Evolutionary conservation across 2,113 vertebrate species (phyloP).

Genomic region (Murina feae): DNA sequence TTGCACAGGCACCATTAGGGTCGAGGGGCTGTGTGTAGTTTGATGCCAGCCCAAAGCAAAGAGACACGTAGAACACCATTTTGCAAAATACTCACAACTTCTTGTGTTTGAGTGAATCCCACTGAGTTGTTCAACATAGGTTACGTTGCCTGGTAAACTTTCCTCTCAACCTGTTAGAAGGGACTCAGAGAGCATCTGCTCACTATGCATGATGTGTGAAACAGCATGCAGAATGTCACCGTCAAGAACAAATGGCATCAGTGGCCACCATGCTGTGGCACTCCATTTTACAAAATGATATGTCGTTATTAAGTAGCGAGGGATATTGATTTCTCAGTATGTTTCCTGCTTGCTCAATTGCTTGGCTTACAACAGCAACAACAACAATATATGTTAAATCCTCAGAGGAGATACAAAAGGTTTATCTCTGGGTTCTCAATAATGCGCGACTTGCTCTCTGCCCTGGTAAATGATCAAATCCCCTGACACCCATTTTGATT

Average conservation of each 20-base stretch:
- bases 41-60: not conserved
- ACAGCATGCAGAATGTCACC: slow-evolving; percentile 29
- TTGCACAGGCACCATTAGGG: not conserved
- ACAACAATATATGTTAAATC: slow-evolving; percentile 62
- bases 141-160: not conserved
- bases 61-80: not conserved
- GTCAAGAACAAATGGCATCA: slow-evolving; percentile 56
- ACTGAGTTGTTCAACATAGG: not conserved
- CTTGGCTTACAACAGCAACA: slow-evolving; percentile 36
- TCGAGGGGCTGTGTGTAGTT: not conserved
- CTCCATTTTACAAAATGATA: slow-evolving; percentile 64
- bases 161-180: not conserved
- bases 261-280: slow-evolving; percentile 41
- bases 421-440: not conserved
- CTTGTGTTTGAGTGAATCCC: not conserved
- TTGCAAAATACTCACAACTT: not conserved
- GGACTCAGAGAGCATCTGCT: not conserved
- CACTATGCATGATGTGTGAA: not conserved
- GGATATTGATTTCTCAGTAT: slow-evolving; percentile 73
- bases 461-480: slow-evolving; percentile 12
- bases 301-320: slow-evolving; percentile 65
- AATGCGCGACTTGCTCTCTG: slow-evolving; percentile 5
- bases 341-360: slow-evolving; percentile 58
- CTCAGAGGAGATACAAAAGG: slow-evolving; percentile 1
- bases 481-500: not conserved